Base-by-base conservation (phyloP, 2,797 vertebrate genomes). In the Eulemur coronatus region DNA sequence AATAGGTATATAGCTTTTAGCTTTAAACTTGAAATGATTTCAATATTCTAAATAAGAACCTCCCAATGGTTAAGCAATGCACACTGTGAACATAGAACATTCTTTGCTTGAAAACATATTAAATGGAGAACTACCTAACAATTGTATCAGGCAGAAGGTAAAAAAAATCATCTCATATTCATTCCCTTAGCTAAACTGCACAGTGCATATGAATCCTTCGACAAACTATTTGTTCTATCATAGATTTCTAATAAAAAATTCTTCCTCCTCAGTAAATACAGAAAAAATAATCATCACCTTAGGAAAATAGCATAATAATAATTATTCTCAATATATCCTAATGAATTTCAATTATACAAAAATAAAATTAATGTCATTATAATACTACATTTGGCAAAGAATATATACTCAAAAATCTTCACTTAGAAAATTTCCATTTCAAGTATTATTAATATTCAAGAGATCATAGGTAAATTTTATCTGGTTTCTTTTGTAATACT, bases 341-440 rank as follows among this genome's bases (percentile, higher is more conserved):
- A 81, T 46, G 57, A 90, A 92, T 59, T 94, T 81, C 24, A 95
- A 89, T 43, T 84, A 98, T 24, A 87, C 70, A 82, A 85, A 92
- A 80, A 75, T 46, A 88, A 96, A 94, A 81, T 59, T n/a, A 94
- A 52, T 70, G 14, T 82, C 24, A 86, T 82, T 76, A 78, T 35
- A 70, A 70, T 94, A 89, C 11, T 69, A 89, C n/a, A 95, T 79
- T 28, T 91, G 46, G 38, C 43, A 89, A 93, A 84, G 59, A 85
- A 57, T 2, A 76, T 14, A 82, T 11, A 80, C 59, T 65, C 13
- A 67, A 93, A 95, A 43, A 67, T 33, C 7, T 79, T 85, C 48
- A 81, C n/a, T 69, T 63, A 82, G 11, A 94, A 87, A 86, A 89
- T 72, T 80, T 76, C 8, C 63, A 79, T 79, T 96, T 89, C 46